Base-by-base conservation (phyloP, 2,888 invertebrate genomes). In the Leptothorax acervorum region DNA sequence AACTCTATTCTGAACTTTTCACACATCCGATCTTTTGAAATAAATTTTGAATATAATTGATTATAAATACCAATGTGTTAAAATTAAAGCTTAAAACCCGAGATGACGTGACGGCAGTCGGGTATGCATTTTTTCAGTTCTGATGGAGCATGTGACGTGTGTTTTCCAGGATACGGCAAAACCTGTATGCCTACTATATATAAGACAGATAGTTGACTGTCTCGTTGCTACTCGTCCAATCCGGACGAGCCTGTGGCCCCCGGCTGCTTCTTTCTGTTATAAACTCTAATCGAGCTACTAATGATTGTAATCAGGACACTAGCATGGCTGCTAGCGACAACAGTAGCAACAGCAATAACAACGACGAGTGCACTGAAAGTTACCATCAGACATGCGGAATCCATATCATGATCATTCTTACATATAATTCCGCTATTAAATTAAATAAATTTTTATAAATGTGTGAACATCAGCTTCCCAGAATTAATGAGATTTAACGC, bases 131-230 rank as follows among this genome's bases (percentile, higher is more conserved):
- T 81, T 39, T 92, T 89, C 89, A 87, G 92, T 92, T 94, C 93
- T 94, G 93, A 94, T 93, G 91, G 90, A 93, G 94, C 94, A 94
- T 94, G 94, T 94, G 92, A 93, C 92, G 92, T 93, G 93, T 93
- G 92, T 94, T 94, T 95, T 95, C 93, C 95, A 95, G 95, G 95
- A 93, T 93, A 93, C 94, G 91, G 93, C 94, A 94, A 95, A 95
- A 94, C 95, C 96, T 96, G 96, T 96, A 96, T 96, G 96, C 95
- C 96, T 96, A 94, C 95, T 95, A 95, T 96, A 96, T n/a, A n/a
- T n/a, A n/a, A 94, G 93, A 94, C 93, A 94, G 93, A 93, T 94
- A 93, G 94, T 94, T 94, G 93, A 94, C 93, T 93, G 93, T 94
- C 93, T 93, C 90, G 92, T 93, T 92, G 93, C 94, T 93, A 94